phyloP scores from a whole-genome alignment of 1,140 invertebrate genomes.

The Tetraneura akinire region DNA sequence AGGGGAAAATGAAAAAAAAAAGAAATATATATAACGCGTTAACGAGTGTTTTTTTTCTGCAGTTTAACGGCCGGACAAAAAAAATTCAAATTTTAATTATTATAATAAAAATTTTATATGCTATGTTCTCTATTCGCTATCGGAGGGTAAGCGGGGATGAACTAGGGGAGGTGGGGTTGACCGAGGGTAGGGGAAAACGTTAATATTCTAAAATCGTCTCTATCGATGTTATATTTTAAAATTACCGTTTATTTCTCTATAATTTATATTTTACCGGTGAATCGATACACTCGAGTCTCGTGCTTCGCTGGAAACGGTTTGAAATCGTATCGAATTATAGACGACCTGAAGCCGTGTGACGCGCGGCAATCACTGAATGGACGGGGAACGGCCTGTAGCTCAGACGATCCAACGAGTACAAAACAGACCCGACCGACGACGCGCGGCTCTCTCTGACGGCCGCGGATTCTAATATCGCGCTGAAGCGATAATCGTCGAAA shows the following conservation, averaged over 20 bases:
- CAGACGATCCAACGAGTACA: constrained; percentile 35
- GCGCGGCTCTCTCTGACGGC: constrained; percentile 30
- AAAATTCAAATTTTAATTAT: too few species aligned
- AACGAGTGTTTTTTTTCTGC: too few species aligned
- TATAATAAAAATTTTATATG: too few species aligned
- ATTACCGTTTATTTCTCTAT: too few species aligned
- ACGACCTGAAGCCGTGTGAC: background rate
- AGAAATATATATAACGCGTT: background rate
- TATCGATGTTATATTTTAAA: too few species aligned
- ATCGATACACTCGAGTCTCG: background rate
- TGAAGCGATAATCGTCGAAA: background rate
- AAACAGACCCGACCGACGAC: background rate
- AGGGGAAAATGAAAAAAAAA: background rate
- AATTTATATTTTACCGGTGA: too few species aligned
- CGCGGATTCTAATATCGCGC: background rate
- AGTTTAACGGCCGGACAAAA: too few species aligned
- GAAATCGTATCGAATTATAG: background rate
- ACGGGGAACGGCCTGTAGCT: constrained; percentile 19
- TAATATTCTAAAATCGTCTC: too few species aligned
- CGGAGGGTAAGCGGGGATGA: too few species aligned
- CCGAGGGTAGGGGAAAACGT: too few species aligned
- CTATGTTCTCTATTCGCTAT: too few species aligned
- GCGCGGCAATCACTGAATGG: constrained; percentile 27
- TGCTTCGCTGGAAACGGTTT: background rate
- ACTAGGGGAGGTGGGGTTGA: too few species aligned